These are phyloP conservation scores for Drosophila malerkotliana DNA, from an alignment of 1,140 invertebrate genomes.

Conservation along the genomic window DNA sequence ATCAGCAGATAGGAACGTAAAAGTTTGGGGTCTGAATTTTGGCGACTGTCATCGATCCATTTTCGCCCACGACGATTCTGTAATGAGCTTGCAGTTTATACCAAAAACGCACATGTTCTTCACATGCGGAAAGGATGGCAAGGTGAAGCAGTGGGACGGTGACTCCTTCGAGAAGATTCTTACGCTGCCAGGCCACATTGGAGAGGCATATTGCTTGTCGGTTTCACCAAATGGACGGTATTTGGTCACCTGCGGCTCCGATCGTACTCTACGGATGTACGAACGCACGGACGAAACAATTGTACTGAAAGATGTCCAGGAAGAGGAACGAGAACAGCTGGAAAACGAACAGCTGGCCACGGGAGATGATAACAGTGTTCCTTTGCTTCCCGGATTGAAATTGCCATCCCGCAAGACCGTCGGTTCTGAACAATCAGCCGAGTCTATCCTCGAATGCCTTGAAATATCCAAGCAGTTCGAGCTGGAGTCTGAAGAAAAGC, in stretches of 20 bases:
- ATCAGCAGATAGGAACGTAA: slow-evolving; percentile 97
- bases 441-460: slow-evolving; percentile 94
- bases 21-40: slow-evolving; percentile 99
- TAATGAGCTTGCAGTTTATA: slow-evolving; percentile 95
- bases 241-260: slow-evolving; percentile 93
- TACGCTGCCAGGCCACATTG: slow-evolving; percentile 92
- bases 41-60: slow-evolving; percentile 96
- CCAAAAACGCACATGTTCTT: slow-evolving; percentile 97
- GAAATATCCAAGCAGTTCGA: slow-evolving; percentile 90
- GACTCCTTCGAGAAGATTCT: slow-evolving; percentile 96
- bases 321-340: slow-evolving; percentile 90
- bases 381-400: slow-evolving; percentile 89
- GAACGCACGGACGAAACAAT: slow-evolving; percentile 94
- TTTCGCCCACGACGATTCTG: slow-evolving; percentile 97
- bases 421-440: slow-evolving; percentile 95
- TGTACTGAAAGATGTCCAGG: slow-evolving; percentile 95
- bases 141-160: slow-evolving; percentile 98
- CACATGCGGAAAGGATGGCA: slow-evolving; percentile 95
- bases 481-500: slow-evolving; percentile 84
- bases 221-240: slow-evolving; percentile 93
- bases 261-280: slow-evolving; percentile 94
- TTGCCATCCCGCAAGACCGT: slow-evolving; percentile 95
- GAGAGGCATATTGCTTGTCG: slow-evolving; percentile 90
- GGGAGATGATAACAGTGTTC: slow-evolving; percentile 88
- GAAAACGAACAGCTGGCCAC: slow-evolving; percentile 90